Evolutionary conservation across 2,113 vertebrate genomes (phyloP).

Genomic region (Apeltes quadracus): DNA sequence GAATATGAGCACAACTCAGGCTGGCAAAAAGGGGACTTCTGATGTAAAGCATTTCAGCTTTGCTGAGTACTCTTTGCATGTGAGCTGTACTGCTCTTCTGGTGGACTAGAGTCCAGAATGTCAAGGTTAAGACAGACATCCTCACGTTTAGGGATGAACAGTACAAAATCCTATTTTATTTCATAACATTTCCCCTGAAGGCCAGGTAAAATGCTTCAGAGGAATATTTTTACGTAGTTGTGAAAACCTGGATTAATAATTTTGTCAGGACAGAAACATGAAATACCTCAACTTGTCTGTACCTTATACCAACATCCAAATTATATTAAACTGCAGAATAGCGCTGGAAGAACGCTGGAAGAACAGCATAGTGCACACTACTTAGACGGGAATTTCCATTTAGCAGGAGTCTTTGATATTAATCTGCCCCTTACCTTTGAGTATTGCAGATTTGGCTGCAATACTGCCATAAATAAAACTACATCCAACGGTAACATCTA

Average conservation of each 20-base stretch:
- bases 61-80: neutral
- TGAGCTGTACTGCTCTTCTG: slow-evolving; percentile 6
- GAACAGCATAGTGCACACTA: neutral
- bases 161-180: neutral
- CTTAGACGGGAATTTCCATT: neutral
- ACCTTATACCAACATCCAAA: neutral
- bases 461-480: neutral
- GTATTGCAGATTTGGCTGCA: neutral
- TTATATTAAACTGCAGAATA: neutral
- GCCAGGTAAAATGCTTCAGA: neutral
- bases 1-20: slow-evolving; percentile 55
- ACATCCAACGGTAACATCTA: neutral
- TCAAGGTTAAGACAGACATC: neutral
- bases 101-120: neutral
- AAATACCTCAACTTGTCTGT: neutral
- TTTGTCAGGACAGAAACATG: neutral
- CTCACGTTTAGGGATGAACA: neutral
- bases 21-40: slow-evolving; percentile 1
- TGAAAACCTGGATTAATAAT: neutral
- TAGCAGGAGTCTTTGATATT: neutral
- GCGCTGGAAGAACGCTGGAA: too few species aligned
- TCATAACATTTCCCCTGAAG: neutral
- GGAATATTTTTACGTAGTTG: neutral
- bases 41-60: neutral
- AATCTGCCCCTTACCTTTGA: neutral